Evolutionary conservation across 2,888 invertebrate genomes (phyloP), one percentile per base, ranked within the genome.

Genomic region (Maniola hyperantus): DNA sequence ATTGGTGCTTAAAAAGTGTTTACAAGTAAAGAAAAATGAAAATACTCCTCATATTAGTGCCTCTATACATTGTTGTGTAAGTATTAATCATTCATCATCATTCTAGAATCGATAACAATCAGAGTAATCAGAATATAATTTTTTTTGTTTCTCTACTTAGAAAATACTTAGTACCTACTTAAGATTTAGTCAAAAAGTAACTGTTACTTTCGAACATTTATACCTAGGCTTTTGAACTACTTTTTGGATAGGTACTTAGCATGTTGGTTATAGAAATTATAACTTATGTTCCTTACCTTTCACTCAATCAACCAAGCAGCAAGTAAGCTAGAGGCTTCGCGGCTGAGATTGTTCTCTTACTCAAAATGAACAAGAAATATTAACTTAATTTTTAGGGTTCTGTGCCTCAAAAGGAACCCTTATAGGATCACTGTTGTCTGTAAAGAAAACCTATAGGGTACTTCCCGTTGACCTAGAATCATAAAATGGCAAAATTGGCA

Each of bases 31-130:
- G 20, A 11, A 61, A 51, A 13, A 71, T 79, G 42, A 63, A 71
- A 70, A 84, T 85, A 76, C 72, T 87, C 46, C 68, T 83, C 64
- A 77, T 87, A 72, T 81, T 82, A 73, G 77, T 85, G 74, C 83
- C 81, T 73, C 67, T 88, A 11, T 88, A 89, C 67, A 72, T 72
- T 0, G 48, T 74, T 71, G 82, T 75, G 89, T 89, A 83, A 89
- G 89, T 87, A 69, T 53, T 62, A 11, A 26, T 26, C 26, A 26
- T 26, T 26, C 4, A 18, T 2, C 65, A 64, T 63, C 11, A 33
- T 51, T n/a, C 51, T 53, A 46, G 53, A 13, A 13, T n/a, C 11
- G 5, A 15, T 61, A 48, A 18, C 5, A 15, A n/a, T n/a, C n/a
- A n/a, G n/a, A n/a, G n/a, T 8, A 44, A n/a, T 18, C 2, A 6